Conservation (phyloP, 2,113 vertebrate species). For the Ptilonorhynchus violaceus region DNA sequence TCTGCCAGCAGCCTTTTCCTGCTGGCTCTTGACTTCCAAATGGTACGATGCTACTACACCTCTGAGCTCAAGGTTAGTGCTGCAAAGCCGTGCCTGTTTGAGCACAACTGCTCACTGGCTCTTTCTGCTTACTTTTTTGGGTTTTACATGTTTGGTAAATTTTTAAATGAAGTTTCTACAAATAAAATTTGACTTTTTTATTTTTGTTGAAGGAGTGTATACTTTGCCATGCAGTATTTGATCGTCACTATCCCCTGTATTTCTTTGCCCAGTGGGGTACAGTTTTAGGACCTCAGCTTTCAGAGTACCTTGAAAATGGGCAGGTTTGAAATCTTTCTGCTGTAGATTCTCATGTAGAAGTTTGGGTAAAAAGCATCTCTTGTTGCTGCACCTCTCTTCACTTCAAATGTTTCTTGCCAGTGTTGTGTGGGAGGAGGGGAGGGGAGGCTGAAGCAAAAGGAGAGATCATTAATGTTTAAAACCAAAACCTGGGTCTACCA, state of each 20-base stretch:
- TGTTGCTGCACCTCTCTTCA: slow-evolving; percentile 6
- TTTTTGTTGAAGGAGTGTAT: slow-evolving; percentile 54
- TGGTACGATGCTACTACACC: not conserved
- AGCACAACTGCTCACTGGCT: not conserved
- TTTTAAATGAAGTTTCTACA: slow-evolving; percentile 59
- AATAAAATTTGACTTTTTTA: slow-evolving; percentile 59
- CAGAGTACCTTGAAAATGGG: not conserved
- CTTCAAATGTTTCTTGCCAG: not conserved
- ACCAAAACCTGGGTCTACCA: not conserved
- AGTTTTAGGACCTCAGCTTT: slow-evolving; percentile 27
- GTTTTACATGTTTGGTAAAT: slow-evolving; percentile 61
- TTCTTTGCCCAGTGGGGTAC: not conserved
- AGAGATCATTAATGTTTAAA: not conserved
- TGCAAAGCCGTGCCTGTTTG: not conserved
- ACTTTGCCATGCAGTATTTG: slow-evolving; percentile 34
- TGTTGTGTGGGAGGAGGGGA: not conserved
- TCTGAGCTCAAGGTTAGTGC: not conserved
- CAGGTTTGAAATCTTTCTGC: not conserved
- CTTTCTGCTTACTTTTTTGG: slow-evolving; percentile 38
- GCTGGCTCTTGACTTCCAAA: not conserved
- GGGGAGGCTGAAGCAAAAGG: not conserved
- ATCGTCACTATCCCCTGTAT: not conserved
- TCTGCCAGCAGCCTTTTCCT: not conserved
- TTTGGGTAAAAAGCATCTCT: not conserved
- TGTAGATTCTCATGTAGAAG: not conserved